Conservation (phyloP, 37 sponge, comb jelly and placozoan genomes). For the Geodia barretti region DNA sequence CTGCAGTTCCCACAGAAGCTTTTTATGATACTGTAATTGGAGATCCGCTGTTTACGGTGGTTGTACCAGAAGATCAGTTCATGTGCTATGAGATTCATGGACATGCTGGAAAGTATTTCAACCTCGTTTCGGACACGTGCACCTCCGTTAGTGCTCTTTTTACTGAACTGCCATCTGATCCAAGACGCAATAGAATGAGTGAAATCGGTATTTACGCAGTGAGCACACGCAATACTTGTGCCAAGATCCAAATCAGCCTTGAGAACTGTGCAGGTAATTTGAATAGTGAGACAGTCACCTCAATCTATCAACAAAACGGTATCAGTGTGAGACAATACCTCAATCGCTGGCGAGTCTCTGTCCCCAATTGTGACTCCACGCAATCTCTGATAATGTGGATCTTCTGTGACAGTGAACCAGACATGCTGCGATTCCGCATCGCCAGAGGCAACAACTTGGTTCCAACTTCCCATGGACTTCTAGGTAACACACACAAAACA, state of each 20-base stretch:
- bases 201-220: constrained; percentile 28
- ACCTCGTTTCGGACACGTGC: constrained; percentile 36
- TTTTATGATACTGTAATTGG: constrained; percentile 35
- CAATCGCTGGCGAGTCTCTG: constrained; percentile 27
- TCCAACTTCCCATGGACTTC: constrained; percentile 54
- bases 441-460: constrained; percentile 31
- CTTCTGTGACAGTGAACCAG: constrained; percentile 7
- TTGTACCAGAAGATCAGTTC: constrained; percentile 7
- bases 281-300: background rate
- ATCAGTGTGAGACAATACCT: constrained; percentile 1
- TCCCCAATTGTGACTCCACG: constrained; percentile 43
- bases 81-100: constrained; percentile 54
- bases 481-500: too few species aligned
- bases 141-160: constrained; percentile 53
- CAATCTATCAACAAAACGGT: background rate
- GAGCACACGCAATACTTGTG: background rate
- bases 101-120: constrained; percentile 12
- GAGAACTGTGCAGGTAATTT: background rate
- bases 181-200: constrained; percentile 14
- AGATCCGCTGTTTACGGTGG: constrained; percentile 38
- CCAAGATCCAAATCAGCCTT: background rate
- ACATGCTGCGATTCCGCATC: constrained; percentile 29
- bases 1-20: too few species aligned
- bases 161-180: background rate
- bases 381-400: constrained; percentile 56